Percentiles rank a stretch among this genome's conserved stretches.
These are phyloP conservation scores for Lycaena phlaeas DNA, from an alignment of 2,888 invertebrate genomes.

Conservation along the genomic window DNA sequence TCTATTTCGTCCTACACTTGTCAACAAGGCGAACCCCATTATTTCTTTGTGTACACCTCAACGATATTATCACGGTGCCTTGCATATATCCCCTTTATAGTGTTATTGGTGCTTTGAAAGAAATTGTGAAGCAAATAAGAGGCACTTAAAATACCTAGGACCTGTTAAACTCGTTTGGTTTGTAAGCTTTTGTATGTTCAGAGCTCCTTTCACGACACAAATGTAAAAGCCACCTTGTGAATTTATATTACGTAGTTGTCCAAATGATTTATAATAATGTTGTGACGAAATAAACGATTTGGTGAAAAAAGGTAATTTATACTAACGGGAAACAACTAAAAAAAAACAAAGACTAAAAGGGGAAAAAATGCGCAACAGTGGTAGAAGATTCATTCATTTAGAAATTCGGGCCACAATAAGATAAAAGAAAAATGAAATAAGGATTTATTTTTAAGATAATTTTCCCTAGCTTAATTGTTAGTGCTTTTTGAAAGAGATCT, in stretches of 20 bases:
- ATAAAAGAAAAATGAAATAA: too few species aligned
- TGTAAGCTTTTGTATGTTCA: conserved; percentile 22
- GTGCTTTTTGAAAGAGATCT: too few species aligned
- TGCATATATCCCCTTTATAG: conserved; percentile 38
- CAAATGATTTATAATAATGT: neutral
- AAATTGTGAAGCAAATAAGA: conserved; percentile 48
- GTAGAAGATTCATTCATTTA: too few species aligned
- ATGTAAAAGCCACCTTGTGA: neutral
- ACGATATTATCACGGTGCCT: conserved; percentile 42
- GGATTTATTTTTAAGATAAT: too few species aligned
- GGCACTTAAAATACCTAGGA: conserved; percentile 38
- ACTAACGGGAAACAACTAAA: too few species aligned
- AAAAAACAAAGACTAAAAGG: too few species aligned
- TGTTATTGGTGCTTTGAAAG: conserved; percentile 44
- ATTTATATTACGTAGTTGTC: conserved; percentile 1
- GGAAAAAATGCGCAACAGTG: too few species aligned
- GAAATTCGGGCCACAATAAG: too few species aligned
- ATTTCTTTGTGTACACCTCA: conserved; percentile 31
- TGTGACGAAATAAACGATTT: neutral
- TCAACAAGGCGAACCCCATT: conserved; percentile 17
- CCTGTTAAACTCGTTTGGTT: conserved; percentile 45
- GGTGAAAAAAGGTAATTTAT: too few species aligned
- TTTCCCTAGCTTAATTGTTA: too few species aligned
- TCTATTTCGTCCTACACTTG: conserved; percentile 6
- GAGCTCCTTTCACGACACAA: conserved; percentile 21